These are phyloP conservation scores for Cyclophora punctaria DNA, from an alignment of 2,888 invertebrate species.

Conservation along the genomic window DNA sequence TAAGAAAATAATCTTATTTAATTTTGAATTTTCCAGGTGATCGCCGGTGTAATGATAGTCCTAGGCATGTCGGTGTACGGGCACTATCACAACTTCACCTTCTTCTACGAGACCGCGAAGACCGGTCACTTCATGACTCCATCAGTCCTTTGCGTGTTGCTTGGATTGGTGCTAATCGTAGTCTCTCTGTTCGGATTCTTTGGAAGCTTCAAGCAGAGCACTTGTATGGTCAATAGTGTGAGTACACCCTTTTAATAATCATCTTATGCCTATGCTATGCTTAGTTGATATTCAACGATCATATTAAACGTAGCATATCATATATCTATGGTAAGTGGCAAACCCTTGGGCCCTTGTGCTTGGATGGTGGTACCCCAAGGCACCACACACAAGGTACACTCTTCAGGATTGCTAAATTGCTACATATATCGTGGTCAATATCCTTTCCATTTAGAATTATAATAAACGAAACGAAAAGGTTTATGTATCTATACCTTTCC, in stretches of 20 bases:
- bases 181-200: constrained; percentile 89
- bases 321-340: no score
- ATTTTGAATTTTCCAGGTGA: constrained; percentile 32
- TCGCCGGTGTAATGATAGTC: constrained; percentile 55
- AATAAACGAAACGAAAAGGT: no score
- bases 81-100: constrained; percentile 53
- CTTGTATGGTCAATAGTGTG: constrained; percentile 79
- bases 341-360: no score
- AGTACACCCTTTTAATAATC: constrained; percentile 16
- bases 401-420: no score
- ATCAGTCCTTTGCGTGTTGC: constrained; percentile 82
- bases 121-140: constrained; percentile 78
- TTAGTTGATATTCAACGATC: no score
- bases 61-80: constrained; percentile 61
- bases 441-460: no score
- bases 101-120: constrained; percentile 48
- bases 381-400: no score
- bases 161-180: constrained; percentile 83
- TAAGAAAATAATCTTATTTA: no score
- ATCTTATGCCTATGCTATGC: background rate
- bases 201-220: constrained; percentile 87
- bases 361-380: no score
- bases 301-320: no score
- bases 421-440: no score
- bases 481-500: no score